Base-by-base conservation (phyloP, 1,140 invertebrate species). In the Drosophila obscura region DNA sequence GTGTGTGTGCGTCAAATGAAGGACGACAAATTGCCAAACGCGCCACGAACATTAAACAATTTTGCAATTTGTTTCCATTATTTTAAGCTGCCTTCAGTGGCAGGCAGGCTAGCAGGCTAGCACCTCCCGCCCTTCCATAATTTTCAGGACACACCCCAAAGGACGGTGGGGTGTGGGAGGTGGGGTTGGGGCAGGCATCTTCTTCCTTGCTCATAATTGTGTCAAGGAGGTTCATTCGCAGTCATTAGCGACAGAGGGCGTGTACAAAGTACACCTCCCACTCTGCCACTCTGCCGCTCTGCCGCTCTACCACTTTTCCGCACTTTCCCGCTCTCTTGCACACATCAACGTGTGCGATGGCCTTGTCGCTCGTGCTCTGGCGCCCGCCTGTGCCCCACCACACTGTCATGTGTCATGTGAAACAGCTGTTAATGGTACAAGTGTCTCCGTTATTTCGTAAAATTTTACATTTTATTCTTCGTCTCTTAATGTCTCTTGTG, bases 61-160 rank as follows among this genome's bases (percentile, higher is more conserved):
- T 87, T 81, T 73, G 78, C 82, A 87, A 87, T 87, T 87, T 87
- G 72, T 87, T 84, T 73, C 74, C 69, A 87, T 87, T 87, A 87
- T 87, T 87, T 87, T 72, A 73, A 87, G 82, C 82, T 79, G 77
- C 53, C 80, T 77, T 63, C 56, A 69, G 52, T 24, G 44, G 3
- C 66, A 39, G 71, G 50, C 45, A 39, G 35, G 11, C 35, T 9
- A 4, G 35, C 35, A 35, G 9, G 2, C 2, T 22, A 1, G 22
- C 39, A n/a, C 50, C 26, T 22, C n/a, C 15, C 0, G 19, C 44
- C 16, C 57, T 4, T 5, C 55, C 60, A 72, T 58, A 39, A 52
- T 46, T 24, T 4, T 13, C 11, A 13, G 35, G 35, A 39, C 11
- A 39, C 9, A 39, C 11, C 35, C 26, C 26, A 28, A 28, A 7